phyloP scores from a whole-genome alignment of 2,888 invertebrate species.

The Oligia fasciuncula region DNA sequence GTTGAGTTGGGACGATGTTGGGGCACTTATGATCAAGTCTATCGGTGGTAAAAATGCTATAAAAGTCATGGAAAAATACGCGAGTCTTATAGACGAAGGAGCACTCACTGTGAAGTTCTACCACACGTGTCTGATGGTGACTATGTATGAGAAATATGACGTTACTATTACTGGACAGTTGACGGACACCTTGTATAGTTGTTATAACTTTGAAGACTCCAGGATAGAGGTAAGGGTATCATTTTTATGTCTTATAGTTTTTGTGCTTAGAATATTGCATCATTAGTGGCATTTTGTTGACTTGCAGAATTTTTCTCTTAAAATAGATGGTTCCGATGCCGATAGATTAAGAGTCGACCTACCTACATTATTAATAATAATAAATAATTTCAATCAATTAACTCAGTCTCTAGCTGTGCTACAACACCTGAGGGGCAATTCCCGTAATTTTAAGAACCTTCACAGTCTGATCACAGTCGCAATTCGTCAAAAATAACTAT shows the following conservation, averaged over 20 bases:
- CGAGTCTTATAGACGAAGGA: constrained; percentile 88
- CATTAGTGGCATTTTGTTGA: background rate
- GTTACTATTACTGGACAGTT: constrained; percentile 76
- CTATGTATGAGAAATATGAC: constrained; percentile 85
- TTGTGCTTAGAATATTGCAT: background rate
- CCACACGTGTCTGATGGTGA: constrained; percentile 88
- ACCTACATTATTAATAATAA: too few species aligned
- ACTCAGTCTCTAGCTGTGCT: background rate
- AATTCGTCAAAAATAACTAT: background rate
- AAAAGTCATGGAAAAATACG: constrained; percentile 89
- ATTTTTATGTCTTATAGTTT: background rate
- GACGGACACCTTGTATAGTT: constrained; percentile 82
- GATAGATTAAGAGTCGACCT: background rate
- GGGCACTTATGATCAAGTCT: constrained; percentile 90
- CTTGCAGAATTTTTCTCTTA: background rate
- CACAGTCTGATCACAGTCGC: background rate
- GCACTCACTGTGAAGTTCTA: constrained; percentile 91
- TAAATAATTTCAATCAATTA: background rate
- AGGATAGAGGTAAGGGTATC: constrained; percentile 79
- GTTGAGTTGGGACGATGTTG: constrained; percentile 91
- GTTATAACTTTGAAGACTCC: constrained; percentile 82
- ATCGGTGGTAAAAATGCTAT: constrained; percentile 90
- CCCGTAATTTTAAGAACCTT: background rate
- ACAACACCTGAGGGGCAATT: background rate
- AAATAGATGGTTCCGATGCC: background rate